Evolutionary conservation across 2,113 vertebrate genomes (phyloP).

Genomic region (Pteronura brasiliensis): DNA sequence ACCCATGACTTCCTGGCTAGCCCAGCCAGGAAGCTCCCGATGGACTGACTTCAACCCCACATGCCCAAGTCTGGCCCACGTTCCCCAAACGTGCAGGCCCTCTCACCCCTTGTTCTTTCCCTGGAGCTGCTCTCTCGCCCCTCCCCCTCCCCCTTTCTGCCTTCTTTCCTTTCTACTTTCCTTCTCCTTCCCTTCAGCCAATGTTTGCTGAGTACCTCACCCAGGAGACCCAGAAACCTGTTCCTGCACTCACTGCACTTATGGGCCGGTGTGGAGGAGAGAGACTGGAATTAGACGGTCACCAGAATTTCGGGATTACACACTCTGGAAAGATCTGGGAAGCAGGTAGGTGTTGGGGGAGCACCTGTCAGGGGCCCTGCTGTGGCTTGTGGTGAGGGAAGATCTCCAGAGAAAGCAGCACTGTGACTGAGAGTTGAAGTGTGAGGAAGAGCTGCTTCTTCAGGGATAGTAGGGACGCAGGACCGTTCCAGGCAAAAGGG

Average conservation of each 20-base stretch:
- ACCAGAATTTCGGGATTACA: neutral
- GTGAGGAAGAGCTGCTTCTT: neutral
- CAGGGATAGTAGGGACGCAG: neutral
- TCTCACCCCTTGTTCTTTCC: no score
- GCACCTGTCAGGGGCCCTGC: neutral
- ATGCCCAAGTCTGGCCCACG: no score
- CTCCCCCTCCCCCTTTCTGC: neutral
- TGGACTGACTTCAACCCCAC: neutral
- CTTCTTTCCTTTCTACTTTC: neutral
- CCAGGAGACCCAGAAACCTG: neutral
- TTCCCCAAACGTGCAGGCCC: neutral
- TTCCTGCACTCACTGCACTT: neutral
- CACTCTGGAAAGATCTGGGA: neutral
- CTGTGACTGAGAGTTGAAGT: neutral
- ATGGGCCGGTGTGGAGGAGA: neutral
- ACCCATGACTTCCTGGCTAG: no score
- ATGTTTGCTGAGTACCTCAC: neutral
- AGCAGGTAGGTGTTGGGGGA: neutral
- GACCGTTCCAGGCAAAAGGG: neutral
- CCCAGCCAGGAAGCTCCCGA: neutral
- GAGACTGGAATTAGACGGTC: neutral
- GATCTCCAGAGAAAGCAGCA: neutral
- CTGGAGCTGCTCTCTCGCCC: neutral
- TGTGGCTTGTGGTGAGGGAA: neutral
- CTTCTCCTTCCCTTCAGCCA: neutral